phyloP scores from a whole-genome alignment of 2,113 vertebrate genomes.

The Nothocercus nigrocapillus region DNA sequence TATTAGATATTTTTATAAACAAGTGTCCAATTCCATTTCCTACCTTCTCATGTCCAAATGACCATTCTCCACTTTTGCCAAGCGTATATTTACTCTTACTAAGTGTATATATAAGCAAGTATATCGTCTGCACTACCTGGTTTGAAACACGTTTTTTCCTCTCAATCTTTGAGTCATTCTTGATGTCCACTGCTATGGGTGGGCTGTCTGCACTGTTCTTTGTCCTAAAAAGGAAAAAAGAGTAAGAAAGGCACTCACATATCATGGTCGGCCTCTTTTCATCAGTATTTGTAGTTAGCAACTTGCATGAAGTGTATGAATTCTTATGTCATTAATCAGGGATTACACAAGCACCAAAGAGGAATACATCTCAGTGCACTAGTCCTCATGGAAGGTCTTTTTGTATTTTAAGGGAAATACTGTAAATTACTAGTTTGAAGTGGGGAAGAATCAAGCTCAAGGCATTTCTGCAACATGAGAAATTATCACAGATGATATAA shows the following conservation, averaged over 20 bases:
- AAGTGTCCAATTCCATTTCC: neutral
- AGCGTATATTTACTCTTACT: neutral
- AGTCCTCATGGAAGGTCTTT: neutral
- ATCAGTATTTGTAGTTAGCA: neutral
- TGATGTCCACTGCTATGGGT: slow-evolving; percentile 59
- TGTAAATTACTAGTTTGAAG: neutral
- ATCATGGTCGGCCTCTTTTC: neutral
- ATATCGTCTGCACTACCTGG: slow-evolving; percentile 78
- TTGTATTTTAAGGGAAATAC: neutral
- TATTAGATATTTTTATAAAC: neutral
- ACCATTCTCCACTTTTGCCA: neutral
- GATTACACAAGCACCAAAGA: neutral
- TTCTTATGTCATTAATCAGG: neutral
- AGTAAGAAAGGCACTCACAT: slow-evolving; percentile 15
- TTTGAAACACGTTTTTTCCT: slow-evolving; percentile 87
- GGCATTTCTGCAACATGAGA: neutral
- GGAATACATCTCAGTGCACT: neutral
- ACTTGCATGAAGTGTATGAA: neutral
- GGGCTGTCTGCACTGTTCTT: slow-evolving; percentile 82
- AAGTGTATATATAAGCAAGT: neutral
- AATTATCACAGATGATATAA: neutral
- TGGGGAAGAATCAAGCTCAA: neutral
- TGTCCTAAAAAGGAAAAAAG: slow-evolving; percentile 74
- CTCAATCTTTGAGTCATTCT: slow-evolving; percentile 83
- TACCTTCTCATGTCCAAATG: neutral